These are phyloP conservation scores for Cynodonichthys magdalenae DNA, from an alignment of 2,797 vertebrate species.

Conservation along the genomic window DNA sequence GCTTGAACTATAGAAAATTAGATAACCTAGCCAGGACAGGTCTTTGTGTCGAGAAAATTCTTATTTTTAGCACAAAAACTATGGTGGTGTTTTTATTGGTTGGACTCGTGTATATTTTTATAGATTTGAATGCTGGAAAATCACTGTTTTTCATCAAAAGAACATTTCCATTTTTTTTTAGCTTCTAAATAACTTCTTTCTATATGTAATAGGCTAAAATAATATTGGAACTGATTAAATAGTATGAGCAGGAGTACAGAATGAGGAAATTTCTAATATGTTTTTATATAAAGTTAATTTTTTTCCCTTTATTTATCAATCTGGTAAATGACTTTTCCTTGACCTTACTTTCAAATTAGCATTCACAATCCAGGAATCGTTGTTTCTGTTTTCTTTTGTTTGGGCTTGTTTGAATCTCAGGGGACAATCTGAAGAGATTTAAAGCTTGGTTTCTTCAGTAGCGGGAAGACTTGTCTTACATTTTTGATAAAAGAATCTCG, in stretches of 20 bases:
- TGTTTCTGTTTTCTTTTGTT: conserved; percentile 6
- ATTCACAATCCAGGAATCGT: conserved; percentile 28
- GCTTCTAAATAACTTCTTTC: neutral
- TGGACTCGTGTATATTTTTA: too few species aligned
- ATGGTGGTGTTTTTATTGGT: too few species aligned
- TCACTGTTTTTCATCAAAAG: conserved; percentile 11
- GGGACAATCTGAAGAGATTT: conserved; percentile 39
- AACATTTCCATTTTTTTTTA: too few species aligned
- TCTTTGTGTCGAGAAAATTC: neutral
- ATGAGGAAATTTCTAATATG: conserved; percentile 1
- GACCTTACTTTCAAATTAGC: conserved; percentile 34
- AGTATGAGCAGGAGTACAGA: neutral
- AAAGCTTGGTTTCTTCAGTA: conserved; percentile 29
- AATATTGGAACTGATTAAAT: conserved; percentile 31
- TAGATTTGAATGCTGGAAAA: too few species aligned
- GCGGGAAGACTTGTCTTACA: conserved; percentile 18
- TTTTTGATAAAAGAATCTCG: conserved; percentile 21
- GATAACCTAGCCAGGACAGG: neutral
- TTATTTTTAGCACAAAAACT: neutral
- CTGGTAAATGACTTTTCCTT: conserved; percentile 31
- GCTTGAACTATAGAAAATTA: conserved; percentile 2
- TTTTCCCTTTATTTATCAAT: conserved; percentile 18
- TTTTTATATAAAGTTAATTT: conserved; percentile 9
- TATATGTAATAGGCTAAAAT: conserved; percentile 45
- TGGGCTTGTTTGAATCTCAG: conserved; percentile 37